These are phyloP conservation scores for Galagoides demidoff DNA, from an alignment of 2,797 vertebrate species.

Conservation along the genomic window DNA sequence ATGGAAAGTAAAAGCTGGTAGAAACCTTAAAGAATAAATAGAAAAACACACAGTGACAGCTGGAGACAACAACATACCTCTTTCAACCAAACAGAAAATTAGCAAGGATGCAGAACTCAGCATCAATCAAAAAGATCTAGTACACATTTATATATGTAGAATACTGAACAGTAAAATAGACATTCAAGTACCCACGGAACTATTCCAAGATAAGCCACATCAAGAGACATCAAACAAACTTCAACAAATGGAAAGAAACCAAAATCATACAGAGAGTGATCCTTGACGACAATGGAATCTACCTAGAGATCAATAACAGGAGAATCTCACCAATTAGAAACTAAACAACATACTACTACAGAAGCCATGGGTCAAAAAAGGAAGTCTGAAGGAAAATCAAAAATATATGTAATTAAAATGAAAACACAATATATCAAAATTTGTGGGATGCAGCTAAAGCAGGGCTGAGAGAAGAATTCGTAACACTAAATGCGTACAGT, in stretches of 20 bases:
- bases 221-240: neutral
- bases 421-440: neutral
- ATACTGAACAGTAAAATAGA: neutral
- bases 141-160: neutral
- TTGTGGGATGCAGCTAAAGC: neutral
- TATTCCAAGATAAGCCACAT: neutral
- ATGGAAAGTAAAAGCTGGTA: neutral
- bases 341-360: neutral
- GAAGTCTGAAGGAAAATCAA: neutral
- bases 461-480: neutral
- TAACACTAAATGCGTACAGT: neutral
- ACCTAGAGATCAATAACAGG: neutral
- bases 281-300: neutral
- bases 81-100: neutral
- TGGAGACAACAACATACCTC: neutral
- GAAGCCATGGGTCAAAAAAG: neutral
- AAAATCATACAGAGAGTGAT: neutral
- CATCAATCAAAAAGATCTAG: neutral
- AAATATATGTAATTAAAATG: neutral
- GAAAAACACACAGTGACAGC: neutral
- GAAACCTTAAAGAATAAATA: neutral
- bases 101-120: neutral
- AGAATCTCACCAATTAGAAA: neutral
- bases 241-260: neutral
- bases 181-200: neutral